phyloP scores from a whole-genome alignment of 1,140 invertebrate species.

The Steinernema khuongi region DNA sequence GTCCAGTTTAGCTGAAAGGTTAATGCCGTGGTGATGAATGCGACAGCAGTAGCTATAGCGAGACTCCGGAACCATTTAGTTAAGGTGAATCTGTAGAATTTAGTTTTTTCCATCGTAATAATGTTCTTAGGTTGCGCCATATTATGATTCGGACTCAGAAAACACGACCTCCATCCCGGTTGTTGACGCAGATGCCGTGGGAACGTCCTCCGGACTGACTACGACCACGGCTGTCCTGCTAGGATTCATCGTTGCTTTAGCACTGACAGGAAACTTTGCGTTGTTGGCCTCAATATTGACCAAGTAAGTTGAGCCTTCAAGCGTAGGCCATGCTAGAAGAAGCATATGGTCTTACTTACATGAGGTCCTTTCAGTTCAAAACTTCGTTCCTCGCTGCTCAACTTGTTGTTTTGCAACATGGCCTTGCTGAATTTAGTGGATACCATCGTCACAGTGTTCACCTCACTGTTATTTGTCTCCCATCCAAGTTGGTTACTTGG shows the following conservation, averaged over 20 bases:
- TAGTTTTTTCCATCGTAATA: not conserved
- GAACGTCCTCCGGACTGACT: not conserved
- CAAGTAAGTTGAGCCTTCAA: not conserved
- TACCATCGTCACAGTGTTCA: not conserved
- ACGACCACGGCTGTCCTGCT: not conserved
- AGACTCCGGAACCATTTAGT: not conserved
- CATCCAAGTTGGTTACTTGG: not conserved
- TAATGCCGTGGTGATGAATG: not conserved
- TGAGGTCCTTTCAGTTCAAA: not conserved
- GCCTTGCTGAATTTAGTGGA: not conserved
- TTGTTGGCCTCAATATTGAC: not conserved
- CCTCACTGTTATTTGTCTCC: not conserved
- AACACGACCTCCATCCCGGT: not conserved
- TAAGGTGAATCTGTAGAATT: not conserved
- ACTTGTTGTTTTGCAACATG: not conserved
- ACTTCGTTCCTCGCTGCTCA: not conserved
- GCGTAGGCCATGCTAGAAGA: too few species aligned
- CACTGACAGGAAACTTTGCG: not conserved
- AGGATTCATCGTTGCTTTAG: not conserved
- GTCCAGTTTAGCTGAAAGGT: not conserved
- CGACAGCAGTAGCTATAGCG: not conserved
- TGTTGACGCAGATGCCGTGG: not conserved
- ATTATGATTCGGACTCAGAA: not conserved
- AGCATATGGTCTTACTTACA: too few species aligned
- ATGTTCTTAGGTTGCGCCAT: not conserved